Percentiles rank a stretch among this genome's conserved stretches.
Evolutionary conservation across 2,888 invertebrate genomes (phyloP).

Genomic region (Sicus ferrugineus): DNA sequence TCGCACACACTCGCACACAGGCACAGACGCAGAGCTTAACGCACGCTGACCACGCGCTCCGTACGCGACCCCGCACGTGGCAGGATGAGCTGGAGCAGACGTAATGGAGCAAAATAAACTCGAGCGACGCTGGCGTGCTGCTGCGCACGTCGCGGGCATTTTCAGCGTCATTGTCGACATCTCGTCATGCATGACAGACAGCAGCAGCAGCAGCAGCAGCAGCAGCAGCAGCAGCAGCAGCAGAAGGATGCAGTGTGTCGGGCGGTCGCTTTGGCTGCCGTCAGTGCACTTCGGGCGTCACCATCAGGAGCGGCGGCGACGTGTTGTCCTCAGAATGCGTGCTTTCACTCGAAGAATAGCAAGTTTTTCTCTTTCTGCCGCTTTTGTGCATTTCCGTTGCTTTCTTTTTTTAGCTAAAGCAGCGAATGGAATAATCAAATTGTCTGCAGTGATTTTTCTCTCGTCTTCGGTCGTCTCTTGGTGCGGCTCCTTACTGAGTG

Average conservation of each 20-base stretch:
- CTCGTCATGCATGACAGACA: slow-evolving; percentile 28
- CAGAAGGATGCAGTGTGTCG: not conserved
- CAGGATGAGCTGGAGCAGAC: slow-evolving; percentile 4
- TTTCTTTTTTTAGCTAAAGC: not conserved
- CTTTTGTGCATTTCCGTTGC: not conserved
- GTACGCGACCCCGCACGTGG: not conserved
- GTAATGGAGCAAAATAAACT: slow-evolving; percentile 21
- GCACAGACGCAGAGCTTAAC: not conserved
- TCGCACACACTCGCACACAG: not conserved
- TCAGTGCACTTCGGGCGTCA: not conserved
- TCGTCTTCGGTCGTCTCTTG: not conserved
- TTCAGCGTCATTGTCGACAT: slow-evolving; percentile 26
- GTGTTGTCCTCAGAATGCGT: not conserved
- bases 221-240: not conserved
- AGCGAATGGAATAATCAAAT: slow-evolving; percentile 21
- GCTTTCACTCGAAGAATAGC: slow-evolving; percentile 1
- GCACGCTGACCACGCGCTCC: not conserved
- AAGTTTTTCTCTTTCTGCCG: not conserved
- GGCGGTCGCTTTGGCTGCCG: slow-evolving; percentile 3
- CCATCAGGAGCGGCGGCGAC: no score
- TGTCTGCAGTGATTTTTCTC: slow-evolving; percentile 9
- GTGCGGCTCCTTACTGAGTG: slow-evolving; percentile 7
- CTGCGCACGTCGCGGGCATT: slow-evolving; percentile 11
- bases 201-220: not conserved
- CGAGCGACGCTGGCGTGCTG: not conserved